Percentiles rank a stretch among this genome's conserved stretches.
These are phyloP conservation scores for Dryoscopus gambensis DNA, from an alignment of 2,113 vertebrate genomes.

Conservation along the genomic window DNA sequence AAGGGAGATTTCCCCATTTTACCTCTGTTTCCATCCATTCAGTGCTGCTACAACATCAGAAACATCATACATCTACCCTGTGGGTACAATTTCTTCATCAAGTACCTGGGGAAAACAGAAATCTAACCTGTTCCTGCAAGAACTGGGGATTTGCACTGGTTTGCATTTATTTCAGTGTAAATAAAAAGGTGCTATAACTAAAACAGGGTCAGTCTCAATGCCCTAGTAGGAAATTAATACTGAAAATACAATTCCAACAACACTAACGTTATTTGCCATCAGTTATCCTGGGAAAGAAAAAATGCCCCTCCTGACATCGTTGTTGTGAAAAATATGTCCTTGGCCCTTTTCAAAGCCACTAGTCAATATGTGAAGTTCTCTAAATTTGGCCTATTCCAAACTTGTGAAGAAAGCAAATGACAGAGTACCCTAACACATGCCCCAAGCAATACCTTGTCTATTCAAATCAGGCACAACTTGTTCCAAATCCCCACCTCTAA, in stretches of 20 bases:
- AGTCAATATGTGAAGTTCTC: not conserved
- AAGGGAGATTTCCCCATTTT: not conserved
- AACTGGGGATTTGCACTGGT: not conserved
- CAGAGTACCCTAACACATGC: not conserved
- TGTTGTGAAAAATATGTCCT: not conserved
- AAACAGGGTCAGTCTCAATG: not conserved
- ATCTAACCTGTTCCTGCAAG: not conserved
- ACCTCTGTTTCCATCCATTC: not conserved
- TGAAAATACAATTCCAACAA: not conserved
- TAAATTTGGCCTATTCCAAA: not conserved
- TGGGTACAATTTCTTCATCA: not conserved
- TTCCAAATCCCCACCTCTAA: not conserved
- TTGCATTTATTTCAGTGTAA: not conserved
- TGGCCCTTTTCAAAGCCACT: not conserved
- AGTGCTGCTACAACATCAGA: not conserved
- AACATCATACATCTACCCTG: not conserved
- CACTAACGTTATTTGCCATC: not conserved
- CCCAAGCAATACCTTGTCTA: not conserved
- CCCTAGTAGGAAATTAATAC: not conserved
- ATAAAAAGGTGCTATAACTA: not conserved
- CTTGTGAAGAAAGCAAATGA: not conserved
- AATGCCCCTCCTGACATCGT: not conserved
- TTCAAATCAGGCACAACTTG: fast-evolving
- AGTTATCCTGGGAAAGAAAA: not conserved
- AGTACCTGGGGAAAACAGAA: not conserved